Percentiles rank a stretch among this genome's conserved stretches.
These are phyloP conservation scores for Serilophus lunatus DNA, from an alignment of 2,113 vertebrate genomes.

Conservation along the genomic window DNA sequence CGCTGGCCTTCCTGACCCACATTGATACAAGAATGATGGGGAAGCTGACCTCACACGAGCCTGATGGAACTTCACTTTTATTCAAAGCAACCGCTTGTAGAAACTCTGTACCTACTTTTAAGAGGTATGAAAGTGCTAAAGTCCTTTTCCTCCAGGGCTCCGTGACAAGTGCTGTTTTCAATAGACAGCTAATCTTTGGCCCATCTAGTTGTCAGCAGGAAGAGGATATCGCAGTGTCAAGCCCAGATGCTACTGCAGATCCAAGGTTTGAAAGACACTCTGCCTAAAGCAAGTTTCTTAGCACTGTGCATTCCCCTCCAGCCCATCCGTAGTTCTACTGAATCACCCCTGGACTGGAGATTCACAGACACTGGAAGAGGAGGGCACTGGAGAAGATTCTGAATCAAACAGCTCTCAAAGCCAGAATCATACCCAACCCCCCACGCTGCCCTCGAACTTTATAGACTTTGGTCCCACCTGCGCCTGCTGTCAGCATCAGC, in stretches of 20 bases:
- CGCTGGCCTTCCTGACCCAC: not conserved
- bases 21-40: fast-evolving
- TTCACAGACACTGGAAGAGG: fast-evolving
- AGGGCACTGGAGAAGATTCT: not conserved
- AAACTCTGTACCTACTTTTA: not conserved
- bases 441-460: too few species aligned
- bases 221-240: not conserved
- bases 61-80: not conserved
- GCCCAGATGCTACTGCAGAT: not conserved
- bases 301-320: not conserved
- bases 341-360: not conserved
- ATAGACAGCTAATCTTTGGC: not conserved
- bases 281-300: not conserved
- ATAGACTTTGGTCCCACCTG: not conserved
- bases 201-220: not conserved
- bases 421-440: not conserved
- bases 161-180: not conserved
- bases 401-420: not conserved
- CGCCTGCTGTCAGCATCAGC: not conserved
- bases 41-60: not conserved
- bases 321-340: not conserved
- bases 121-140: not conserved
- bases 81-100: not conserved
- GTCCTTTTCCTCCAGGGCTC: not conserved
- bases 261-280: not conserved